Conservation (phyloP, 2,888 invertebrate species). For the Sicus ferrugineus region DNA sequence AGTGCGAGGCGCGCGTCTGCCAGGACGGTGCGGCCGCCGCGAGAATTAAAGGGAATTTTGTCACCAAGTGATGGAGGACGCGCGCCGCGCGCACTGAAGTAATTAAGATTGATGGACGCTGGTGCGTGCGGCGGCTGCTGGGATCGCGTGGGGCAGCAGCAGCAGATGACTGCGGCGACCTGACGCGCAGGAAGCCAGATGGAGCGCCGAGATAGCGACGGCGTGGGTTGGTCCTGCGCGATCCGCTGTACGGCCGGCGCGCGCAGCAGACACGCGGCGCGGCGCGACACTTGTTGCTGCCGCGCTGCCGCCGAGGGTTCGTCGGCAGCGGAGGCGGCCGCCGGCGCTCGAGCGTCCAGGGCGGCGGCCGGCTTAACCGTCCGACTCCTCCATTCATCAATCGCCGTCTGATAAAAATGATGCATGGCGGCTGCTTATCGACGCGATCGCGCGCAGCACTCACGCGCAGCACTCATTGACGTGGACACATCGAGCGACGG, state of each 20-base stretch:
- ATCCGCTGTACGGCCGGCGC: slow-evolving; percentile 15
- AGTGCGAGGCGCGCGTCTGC: neutral
- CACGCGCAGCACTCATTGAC: neutral
- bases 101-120: slow-evolving; percentile 39
- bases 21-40: neutral
- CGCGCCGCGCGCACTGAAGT: slow-evolving; percentile 32
- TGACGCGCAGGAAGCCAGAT: neutral
- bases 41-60: slow-evolving; percentile 30
- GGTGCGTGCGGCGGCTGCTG: slow-evolving; percentile 14
- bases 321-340: slow-evolving; percentile 14
- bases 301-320: slow-evolving; percentile 2
- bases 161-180: neutral
- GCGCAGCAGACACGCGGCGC: neutral
- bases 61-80: slow-evolving; percentile 41
- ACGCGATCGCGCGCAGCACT: slow-evolving; percentile 2
- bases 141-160: slow-evolving; percentile 23
- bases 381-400: slow-evolving; percentile 36
- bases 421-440: slow-evolving; percentile 18
- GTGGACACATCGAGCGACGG: neutral
- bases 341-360: neutral
- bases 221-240: slow-evolving; percentile 10
- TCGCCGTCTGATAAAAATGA: slow-evolving; percentile 28
- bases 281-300: slow-evolving; percentile 16
- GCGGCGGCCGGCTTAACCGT: slow-evolving; percentile 23
- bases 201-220: neutral